Base-by-base conservation (phyloP, 2,888 invertebrate species). In the Dugesia japonica region DNA sequence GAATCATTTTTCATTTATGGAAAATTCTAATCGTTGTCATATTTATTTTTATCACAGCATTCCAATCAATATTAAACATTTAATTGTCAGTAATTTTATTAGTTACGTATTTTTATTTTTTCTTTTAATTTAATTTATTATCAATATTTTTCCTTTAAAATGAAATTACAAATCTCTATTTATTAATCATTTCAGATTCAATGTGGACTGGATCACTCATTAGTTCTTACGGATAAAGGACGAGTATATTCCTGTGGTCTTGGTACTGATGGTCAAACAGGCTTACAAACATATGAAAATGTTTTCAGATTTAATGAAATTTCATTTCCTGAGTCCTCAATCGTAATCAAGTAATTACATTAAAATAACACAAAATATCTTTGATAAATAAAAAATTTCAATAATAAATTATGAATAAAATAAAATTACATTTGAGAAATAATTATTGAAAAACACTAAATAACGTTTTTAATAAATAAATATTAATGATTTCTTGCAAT, bases 221-320 rank as follows among this genome's bases (percentile, higher is more conserved):
- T 92, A 80, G 89, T 92, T 80, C 82, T 94, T 79, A 91, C 91
- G 79, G 88, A 89, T 81, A 86, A 87, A 26, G 94, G 95, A 0
- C 87, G 88, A 80, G 90, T 95, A 1, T 93, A 88, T 82, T 88
- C 90, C 0, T 94, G 92, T 84, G 95, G 97, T 0, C 91, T 92
- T 89, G 91, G 94, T 31, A 90, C 92, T 0, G 94, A 95, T 85
- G 97, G 97, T 0, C 95, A 95, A 86, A 92, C 92, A 0, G 85
- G 85, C 76, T 85, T 79, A 27, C 84, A 83, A 0, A 81, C 82
- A 75, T 85, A 83, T 78, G 79, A 82, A 26, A 80, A 79, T 38
- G 79, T 80, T 38, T 38, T 38, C 38, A 13, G 13, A 13, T 38
- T 38, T 17, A 13, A 9, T 38, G 13, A 38, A 38, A 38, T 38